Percentiles rank a stretch among this genome's conserved stretches.
Conservation (phyloP, 2,797 vertebrate genomes). For the Delichon dasypus region DNA sequence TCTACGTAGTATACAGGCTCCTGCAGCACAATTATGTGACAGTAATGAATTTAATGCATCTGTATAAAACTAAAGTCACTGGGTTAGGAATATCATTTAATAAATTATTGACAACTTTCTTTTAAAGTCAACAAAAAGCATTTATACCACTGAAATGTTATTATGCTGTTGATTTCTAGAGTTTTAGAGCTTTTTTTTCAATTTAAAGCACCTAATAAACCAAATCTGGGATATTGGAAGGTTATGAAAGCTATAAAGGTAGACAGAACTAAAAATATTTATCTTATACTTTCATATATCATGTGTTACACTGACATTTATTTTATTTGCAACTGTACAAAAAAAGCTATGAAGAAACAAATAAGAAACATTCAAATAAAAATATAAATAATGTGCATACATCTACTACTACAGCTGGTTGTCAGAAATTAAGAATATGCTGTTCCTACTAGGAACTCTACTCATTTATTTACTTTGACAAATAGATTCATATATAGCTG, state of each 20-base stretch:
- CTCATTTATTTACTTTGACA: not conserved
- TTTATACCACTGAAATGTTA: not conserved
- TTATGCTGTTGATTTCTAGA: not conserved
- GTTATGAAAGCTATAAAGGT: not conserved
- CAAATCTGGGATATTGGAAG: not conserved
- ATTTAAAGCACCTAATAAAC: not conserved
- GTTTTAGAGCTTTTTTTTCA: not conserved
- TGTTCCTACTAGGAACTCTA: not conserved
- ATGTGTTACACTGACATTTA: not conserved
- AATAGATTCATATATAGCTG: not conserved
- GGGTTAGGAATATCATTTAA: not conserved
- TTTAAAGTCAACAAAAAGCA: not conserved
- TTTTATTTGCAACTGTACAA: not conserved
- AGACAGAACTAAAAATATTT: not conserved
- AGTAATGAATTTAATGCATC: conserved; percentile 9
- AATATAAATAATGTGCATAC: not conserved
- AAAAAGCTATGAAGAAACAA: not conserved
- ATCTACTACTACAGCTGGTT: not conserved
- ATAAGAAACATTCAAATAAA: not conserved
- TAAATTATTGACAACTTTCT: not conserved
- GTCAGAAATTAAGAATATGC: not conserved
- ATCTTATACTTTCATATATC: not conserved
- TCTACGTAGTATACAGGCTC: conserved; percentile 77
- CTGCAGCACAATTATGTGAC: conserved; percentile 67
- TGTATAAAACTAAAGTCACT: not conserved